Evolutionary conservation across 2,888 invertebrate genomes (phyloP).

Genomic region (Scaptomyza caliginosa): DNA sequence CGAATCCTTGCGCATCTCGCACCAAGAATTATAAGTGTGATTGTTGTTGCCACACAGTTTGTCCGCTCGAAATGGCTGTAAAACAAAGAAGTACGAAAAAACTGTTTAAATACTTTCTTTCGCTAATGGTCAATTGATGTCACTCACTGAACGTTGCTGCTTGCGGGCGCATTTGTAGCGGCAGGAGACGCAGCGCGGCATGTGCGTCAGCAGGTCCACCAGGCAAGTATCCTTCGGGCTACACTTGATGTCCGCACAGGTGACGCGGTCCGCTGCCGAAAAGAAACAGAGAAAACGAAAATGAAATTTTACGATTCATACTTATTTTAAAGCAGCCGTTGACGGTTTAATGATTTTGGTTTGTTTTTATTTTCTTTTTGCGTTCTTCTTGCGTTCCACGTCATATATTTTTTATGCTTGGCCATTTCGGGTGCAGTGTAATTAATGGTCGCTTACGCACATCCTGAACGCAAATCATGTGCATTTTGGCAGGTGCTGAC

Average conservation of each 20-base stretch:
- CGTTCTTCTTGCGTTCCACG: conserved; percentile 22
- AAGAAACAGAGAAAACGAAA: conserved; percentile 7
- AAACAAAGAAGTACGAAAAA: conserved; percentile 17
- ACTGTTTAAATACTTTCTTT: conserved; percentile 7
- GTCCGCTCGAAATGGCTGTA: conserved; percentile 76
- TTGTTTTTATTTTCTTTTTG: conserved; percentile 24
- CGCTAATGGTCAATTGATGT: background rate
- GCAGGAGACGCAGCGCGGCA: conserved; percentile 90
- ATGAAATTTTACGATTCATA: conserved; percentile 58
- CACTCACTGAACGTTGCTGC: conserved; percentile 76
- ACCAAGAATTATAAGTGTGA: conserved; percentile 90
- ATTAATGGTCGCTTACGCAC: conserved; percentile 56
- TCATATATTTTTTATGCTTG: conserved; percentile 46
- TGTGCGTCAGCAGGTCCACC: conserved; percentile 86
- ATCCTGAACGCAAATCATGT: conserved; percentile 48
- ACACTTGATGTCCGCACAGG: conserved; percentile 88
- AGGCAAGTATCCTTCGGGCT: conserved; percentile 89
- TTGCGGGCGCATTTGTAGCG: conserved; percentile 86
- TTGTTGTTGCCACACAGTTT: conserved; percentile 90
- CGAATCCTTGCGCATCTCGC: conserved; percentile 91
- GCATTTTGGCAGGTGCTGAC: conserved; percentile 66
- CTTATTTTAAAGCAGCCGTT: conserved; percentile 45
- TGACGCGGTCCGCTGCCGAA: conserved; percentile 86
- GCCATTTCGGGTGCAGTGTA: conserved; percentile 62
- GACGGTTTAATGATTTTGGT: conserved; percentile 9